Evolutionary conservation across 2,113 vertebrate genomes (phyloP).

Genomic region (Malurus cyaneus): DNA sequence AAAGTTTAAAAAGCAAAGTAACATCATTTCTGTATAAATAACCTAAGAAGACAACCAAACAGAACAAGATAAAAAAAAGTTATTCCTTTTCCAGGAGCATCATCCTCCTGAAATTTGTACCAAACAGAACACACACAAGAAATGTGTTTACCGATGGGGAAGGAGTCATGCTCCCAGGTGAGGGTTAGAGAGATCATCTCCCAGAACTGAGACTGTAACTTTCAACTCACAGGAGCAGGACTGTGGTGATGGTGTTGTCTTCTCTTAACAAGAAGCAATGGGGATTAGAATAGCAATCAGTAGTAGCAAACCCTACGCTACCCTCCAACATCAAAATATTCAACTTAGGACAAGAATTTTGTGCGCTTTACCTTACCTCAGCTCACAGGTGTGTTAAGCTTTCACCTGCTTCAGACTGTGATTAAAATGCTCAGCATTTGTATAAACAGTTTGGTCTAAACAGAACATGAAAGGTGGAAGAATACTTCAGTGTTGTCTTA

Average conservation of each 20-base stretch:
- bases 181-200: not conserved
- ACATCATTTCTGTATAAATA: not conserved
- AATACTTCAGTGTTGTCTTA: not conserved
- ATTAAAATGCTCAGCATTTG: not conserved
- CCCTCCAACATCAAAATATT: not conserved
- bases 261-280: not conserved
- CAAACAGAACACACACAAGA: not conserved
- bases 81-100: not conserved
- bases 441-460: not conserved
- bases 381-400: not conserved
- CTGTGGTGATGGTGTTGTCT: not conserved
- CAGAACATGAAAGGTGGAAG: not conserved
- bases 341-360: not conserved
- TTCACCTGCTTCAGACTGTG: not conserved
- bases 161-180: constrained; percentile 39
- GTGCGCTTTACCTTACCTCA: not conserved
- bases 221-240: not conserved
- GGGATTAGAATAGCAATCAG: not conserved
- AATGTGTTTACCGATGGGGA: not conserved
- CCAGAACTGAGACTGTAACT: not conserved
- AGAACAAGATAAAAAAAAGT: not conserved
- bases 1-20: not conserved
- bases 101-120: not conserved
- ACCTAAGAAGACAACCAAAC: not conserved
- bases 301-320: not conserved